A percentile compares a stretch with the other conserved stretches of the same genome.
Conservation (phyloP, 1,140 invertebrate genomes). For the Drosophila ohnishii region DNA sequence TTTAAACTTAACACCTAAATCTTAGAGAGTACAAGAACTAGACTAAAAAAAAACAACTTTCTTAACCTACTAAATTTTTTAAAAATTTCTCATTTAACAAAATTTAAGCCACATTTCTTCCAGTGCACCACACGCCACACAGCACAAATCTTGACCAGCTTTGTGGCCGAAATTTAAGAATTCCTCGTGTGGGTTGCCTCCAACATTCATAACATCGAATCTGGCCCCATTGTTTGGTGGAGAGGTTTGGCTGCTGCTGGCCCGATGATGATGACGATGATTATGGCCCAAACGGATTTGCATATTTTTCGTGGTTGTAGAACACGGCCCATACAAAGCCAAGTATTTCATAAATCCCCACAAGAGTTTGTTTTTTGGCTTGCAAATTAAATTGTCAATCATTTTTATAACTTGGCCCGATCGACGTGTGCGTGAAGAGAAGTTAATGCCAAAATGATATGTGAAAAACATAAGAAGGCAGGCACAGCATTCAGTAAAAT, state of each 20-base stretch:
- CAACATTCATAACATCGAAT: slow-evolving; percentile 45
- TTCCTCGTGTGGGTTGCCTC: slow-evolving; percentile 42
- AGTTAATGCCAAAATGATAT: slow-evolving; percentile 78
- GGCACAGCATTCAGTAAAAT: slow-evolving; percentile 17
- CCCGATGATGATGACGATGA: slow-evolving; percentile 51
- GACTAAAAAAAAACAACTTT: too few relatives aligned
- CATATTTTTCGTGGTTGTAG: slow-evolving; percentile 64
- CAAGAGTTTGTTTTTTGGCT: slow-evolving; percentile 57
- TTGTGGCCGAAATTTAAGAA: slow-evolving; percentile 32
- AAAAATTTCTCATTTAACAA: too few relatives aligned
- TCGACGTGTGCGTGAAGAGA: slow-evolving; percentile 64
- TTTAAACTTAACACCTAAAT: background rate
- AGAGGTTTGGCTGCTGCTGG: background rate
- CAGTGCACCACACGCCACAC: slow-evolving; percentile 27
- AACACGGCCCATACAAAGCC: slow-evolving; percentile 55
- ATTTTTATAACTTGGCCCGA: slow-evolving; percentile 74
- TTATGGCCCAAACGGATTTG: slow-evolving; percentile 70
- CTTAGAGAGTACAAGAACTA: background rate
- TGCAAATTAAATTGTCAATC: slow-evolving; percentile 82
- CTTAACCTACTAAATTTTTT: too few relatives aligned
- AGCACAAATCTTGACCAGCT: slow-evolving; percentile 27
- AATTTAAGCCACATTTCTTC: too few relatives aligned
- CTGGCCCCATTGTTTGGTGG: slow-evolving; percentile 39
- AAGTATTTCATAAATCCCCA: slow-evolving; percentile 73
- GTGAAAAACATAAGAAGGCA: slow-evolving; percentile 55